Base-by-base conservation (phyloP, 2,797 vertebrate species). In the Myiotriccus ornatus region DNA sequence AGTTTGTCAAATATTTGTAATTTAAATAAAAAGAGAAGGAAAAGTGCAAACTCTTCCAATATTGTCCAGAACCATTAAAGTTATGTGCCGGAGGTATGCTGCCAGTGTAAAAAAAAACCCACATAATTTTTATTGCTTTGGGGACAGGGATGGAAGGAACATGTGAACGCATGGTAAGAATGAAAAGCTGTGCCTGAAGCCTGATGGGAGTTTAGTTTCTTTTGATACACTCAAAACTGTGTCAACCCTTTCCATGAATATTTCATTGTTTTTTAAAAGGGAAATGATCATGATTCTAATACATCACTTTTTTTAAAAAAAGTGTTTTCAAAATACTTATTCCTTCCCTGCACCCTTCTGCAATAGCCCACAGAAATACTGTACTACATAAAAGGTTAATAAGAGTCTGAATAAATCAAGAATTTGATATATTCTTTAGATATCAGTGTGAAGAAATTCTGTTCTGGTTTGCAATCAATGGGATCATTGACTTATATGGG, bases 1-100 rank as follows among this genome's bases (percentile, higher is more conserved):
- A 55, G 23, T 89, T 93, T 88, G 50, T 94, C 73, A 96, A 88
- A 84, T 95, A 94, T 91, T 90, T 55, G 67, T 80, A 62, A 76
- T 83, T 84, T 90, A 90, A 89, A 79, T 90, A 62, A 68, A 87
- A 94, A 83, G 37, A 78, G 39, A 44, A 82, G 18, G 32, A 80
- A 68, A 85, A 43, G 9, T 59, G 35, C 18, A 57, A 75, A 78
- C 22, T 77, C 46, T 81, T 70, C 20, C 41, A 59, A 6, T 80
- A 37, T 75, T 91, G 57, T 50, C 47, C 50, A 44, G 37, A 74
- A 70, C 24, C 21, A 44, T 43, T 78, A 81, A 88, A 93, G n/a
- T 25, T 65, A 25, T 34, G 6, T 55, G 43, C n/a, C 1, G 1
- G 73, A 90, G 57, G 22, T 83, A 65, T 64, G 43, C 73, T 85